Conservation (phyloP, 2,888 invertebrate species). For the Venustoraphidia nigricollis region DNA sequence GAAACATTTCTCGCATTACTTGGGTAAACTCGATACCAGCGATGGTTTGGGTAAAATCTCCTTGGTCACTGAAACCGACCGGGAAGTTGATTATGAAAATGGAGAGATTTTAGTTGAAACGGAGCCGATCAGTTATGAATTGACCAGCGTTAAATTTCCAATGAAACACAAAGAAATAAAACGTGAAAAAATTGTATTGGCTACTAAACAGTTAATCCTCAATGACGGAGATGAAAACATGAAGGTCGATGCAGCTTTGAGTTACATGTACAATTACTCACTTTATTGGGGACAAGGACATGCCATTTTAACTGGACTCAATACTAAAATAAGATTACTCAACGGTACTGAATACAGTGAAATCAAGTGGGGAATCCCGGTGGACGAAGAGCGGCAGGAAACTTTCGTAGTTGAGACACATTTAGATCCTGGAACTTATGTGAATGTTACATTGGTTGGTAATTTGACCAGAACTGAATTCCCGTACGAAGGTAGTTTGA, state of each 20-base stretch:
- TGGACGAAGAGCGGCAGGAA: conserved; percentile 37
- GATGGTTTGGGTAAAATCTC: conserved; percentile 51
- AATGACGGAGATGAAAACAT: conserved; percentile 32
- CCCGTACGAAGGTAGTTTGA: conserved; percentile 56
- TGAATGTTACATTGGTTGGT: conserved; percentile 64
- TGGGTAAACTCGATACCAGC: conserved; percentile 51
- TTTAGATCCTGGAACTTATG: conserved; percentile 62
- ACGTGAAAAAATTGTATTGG: conserved; percentile 36
- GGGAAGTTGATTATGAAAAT: conserved; percentile 38
- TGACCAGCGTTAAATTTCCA: conserved; percentile 30
- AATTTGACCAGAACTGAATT: conserved; percentile 58
- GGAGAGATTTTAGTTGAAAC: conserved; percentile 69
- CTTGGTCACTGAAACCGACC: conserved; percentile 46
- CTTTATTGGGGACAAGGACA: conserved; percentile 68
- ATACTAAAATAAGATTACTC: conserved; percentile 42
- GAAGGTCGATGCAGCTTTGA: conserved; percentile 56
- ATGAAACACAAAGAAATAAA: conserved; percentile 27
- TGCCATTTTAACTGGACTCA: conserved; percentile 54
- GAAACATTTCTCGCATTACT: conserved; percentile 34
- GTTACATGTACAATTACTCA: conserved; percentile 51
- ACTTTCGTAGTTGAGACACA: conserved; percentile 43
- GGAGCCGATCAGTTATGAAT: conserved; percentile 62
- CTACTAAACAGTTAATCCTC: conserved; percentile 27
- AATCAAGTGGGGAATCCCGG: conserved; percentile 52
- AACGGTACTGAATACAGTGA: conserved; percentile 41